Conservation (phyloP, 2,113 vertebrate genomes). For the Pterocles gutturalis region DNA sequence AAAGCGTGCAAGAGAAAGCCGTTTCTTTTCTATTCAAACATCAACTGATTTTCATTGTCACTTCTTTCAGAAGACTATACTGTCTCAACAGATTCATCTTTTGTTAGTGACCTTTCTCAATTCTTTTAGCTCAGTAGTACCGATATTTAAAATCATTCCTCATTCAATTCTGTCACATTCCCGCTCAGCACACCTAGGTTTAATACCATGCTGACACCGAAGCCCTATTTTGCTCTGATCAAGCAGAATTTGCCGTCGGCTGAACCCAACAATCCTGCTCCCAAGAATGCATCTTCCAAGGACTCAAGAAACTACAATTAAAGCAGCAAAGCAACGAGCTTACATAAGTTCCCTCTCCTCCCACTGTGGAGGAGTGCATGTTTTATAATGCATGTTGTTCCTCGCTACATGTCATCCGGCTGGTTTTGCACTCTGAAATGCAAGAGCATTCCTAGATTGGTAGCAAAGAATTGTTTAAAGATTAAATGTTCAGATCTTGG, state of each 20-base stretch:
- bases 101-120: not conserved
- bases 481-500: not conserved
- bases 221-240: not conserved
- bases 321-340: not conserved
- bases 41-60: not conserved
- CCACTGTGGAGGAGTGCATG: not conserved
- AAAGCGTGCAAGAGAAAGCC: not conserved
- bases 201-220: not conserved
- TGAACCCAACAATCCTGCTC: not conserved
- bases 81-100: not conserved
- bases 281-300: not conserved
- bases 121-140: not conserved
- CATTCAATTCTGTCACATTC: not conserved
- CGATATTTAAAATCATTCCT: not conserved
- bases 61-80: not conserved
- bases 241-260: not conserved
- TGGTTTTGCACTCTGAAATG: not conserved
- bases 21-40: not conserved
- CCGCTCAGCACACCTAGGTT: not conserved
- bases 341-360: not conserved
- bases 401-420: not conserved
- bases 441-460: not conserved
- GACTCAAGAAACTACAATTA: not conserved
- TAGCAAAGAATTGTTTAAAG: not conserved
- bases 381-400: not conserved